These are phyloP conservation scores for Leptonema lineaticorne DNA, from an alignment of 1,140 invertebrate species.

Conservation along the genomic window DNA sequence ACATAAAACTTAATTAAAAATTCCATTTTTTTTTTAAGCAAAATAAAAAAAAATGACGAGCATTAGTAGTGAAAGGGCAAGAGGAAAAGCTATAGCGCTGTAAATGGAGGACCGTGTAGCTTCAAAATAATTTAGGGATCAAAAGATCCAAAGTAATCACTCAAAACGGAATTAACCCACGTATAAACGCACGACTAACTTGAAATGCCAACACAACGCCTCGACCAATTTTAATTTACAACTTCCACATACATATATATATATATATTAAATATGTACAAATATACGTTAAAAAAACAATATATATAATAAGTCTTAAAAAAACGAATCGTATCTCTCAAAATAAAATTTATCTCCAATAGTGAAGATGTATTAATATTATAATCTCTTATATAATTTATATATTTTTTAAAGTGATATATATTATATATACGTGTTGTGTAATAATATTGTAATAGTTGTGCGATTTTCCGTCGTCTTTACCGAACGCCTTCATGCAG, in stretches of 20 bases:
- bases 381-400: too few species aligned
- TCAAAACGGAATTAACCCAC: neutral
- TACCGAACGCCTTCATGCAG: conserved; percentile 6
- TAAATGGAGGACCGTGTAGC: neutral
- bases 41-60: too few species aligned
- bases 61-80: too few species aligned
- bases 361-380: too few species aligned
- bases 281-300: neutral
- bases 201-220: neutral
- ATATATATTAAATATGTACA: neutral
- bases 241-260: neutral
- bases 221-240: neutral
- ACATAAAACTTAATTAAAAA: conserved; percentile 11
- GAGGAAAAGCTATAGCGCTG: too few species aligned
- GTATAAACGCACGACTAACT: neutral
- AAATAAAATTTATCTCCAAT: too few species aligned
- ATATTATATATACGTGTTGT: too few species aligned
- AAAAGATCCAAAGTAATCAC: conserved; percentile 7
- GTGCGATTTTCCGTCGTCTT: too few species aligned
- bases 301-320: too few species aligned
- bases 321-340: too few species aligned
- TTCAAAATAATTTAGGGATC: neutral
- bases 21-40: neutral
- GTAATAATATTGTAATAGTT: too few species aligned
- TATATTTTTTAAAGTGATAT: too few species aligned